phyloP scores from a whole-genome alignment of 2,797 vertebrate genomes.

The Erethizon dorsatum region DNA sequence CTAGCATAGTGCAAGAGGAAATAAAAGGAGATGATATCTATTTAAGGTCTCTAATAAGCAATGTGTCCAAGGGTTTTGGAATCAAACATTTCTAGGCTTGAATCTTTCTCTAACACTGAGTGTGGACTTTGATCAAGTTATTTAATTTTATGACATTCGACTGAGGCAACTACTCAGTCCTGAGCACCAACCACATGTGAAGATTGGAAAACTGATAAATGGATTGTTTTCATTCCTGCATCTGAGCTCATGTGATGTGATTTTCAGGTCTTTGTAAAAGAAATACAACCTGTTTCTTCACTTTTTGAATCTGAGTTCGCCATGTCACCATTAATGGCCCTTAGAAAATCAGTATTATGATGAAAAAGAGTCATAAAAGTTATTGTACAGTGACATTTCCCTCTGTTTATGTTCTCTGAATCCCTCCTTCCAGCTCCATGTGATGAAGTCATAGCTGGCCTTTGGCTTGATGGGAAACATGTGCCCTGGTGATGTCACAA shows the following conservation, averaged over 20 bases:
- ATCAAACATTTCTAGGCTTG: background rate
- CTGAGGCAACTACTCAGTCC: background rate
- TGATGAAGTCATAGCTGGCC: background rate
- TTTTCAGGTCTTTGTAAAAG: background rate
- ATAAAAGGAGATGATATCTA: background rate
- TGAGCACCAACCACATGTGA: background rate
- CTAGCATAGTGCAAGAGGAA: background rate
- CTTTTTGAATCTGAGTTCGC: background rate
- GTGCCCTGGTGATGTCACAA: background rate
- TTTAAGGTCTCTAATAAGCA: background rate
- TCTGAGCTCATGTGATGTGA: background rate
- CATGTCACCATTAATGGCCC: background rate
- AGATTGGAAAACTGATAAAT: background rate
- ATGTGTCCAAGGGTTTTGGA: background rate
- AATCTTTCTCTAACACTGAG: slow-evolving; percentile 29
- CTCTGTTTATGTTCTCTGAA: background rate
- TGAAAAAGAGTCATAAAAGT: background rate
- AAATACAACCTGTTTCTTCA: background rate
- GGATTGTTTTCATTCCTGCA: background rate
- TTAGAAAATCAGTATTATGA: background rate
- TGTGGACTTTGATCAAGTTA: background rate
- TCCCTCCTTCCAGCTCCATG: background rate
- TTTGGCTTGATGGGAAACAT: background rate
- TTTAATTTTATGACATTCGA: background rate
- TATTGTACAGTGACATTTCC: background rate